A percentile compares a stretch with the other conserved stretches of the same genome.
Conservation (phyloP, 2,113 vertebrate species). For the Atractosteus spatula region DNA sequence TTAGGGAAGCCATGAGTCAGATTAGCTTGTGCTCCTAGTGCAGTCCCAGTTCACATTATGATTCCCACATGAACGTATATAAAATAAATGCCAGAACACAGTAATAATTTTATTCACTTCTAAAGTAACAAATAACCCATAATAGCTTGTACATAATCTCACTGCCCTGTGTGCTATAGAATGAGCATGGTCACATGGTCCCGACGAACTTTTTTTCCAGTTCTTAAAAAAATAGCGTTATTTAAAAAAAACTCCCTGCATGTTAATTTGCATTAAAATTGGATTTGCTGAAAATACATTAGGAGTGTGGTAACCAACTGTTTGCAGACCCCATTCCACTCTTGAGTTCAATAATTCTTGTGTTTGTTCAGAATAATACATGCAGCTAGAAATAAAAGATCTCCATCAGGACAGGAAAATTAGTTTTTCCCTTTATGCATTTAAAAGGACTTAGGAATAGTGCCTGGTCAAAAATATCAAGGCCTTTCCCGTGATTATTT, state of each 20-base stretch:
- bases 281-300: background rate
- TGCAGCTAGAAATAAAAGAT: background rate
- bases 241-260: background rate
- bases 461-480: no score
- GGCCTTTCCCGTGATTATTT: no score
- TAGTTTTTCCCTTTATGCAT: background rate
- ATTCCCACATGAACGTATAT: background rate
- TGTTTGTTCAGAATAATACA: background rate
- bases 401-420: background rate
- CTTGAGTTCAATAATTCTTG: background rate
- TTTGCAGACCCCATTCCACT: background rate
- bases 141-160: background rate
- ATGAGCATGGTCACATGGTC: background rate
- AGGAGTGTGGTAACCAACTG: background rate
- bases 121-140: background rate
- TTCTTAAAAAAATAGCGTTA: no score
- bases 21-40: background rate
- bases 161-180: background rate
- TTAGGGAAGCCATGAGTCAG: background rate
- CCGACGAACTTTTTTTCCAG: no score
- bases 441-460: no score
- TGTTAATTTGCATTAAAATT: constrained; percentile 3
- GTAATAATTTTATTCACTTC: background rate
- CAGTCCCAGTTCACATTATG: background rate
- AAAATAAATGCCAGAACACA: background rate